Conservation (phyloP, 2,888 invertebrate genomes). For the Hetaerina titia region DNA sequence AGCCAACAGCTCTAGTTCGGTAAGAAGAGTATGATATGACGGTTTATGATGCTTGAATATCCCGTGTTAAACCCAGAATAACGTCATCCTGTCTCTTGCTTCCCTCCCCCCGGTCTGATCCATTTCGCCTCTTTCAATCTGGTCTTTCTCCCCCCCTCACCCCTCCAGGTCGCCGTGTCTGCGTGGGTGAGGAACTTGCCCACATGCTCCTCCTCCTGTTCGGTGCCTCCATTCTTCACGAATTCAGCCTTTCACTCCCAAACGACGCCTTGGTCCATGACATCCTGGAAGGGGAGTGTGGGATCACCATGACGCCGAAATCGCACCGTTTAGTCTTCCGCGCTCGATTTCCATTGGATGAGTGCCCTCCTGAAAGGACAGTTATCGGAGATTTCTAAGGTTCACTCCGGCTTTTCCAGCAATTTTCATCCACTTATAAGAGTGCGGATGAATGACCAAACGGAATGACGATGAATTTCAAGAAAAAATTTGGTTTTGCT, state of each 20-base stretch:
- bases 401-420: not conserved
- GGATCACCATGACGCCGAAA: conserved; percentile 87
- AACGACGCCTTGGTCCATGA: conserved; percentile 76
- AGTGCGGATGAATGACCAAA: not conserved
- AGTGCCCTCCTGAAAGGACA: not conserved
- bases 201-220: conserved; percentile 85
- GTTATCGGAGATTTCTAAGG: not conserved
- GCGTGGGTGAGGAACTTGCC: conserved; percentile 91
- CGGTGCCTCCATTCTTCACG: conserved; percentile 82
- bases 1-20: not conserved
- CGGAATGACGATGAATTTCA: not conserved
- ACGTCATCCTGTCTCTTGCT: not conserved
- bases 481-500: not conserved
- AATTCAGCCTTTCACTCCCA: conserved; percentile 78
- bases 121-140: too few relatives aligned
- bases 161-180: conserved; percentile 87
- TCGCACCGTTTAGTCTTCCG: conserved; percentile 78
- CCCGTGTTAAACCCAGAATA: too few relatives aligned
- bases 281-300: conserved; percentile 85
- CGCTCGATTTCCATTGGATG: conserved; percentile 65
- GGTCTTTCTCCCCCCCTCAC: conserved; percentile 63
- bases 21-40: not conserved
- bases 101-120: too few relatives aligned
- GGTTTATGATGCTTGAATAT: too few relatives aligned
- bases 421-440: not conserved